Base-by-base conservation (phyloP, 2,797 vertebrate genomes). In the Ceyx erithaca region DNA sequence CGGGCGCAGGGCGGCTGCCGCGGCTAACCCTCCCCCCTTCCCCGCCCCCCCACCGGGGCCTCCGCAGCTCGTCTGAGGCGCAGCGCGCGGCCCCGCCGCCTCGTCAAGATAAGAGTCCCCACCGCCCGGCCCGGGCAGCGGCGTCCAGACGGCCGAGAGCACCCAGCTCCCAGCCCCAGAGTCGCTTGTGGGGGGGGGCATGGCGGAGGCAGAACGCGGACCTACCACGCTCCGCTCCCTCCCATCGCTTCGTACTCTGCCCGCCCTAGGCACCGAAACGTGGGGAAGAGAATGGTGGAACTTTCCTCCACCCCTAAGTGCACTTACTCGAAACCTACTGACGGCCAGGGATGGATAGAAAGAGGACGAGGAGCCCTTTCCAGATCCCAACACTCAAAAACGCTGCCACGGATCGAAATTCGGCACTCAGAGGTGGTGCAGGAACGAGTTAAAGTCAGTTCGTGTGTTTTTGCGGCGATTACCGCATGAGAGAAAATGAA, bases 91-190 rank as follows among this genome's bases (percentile, higher is more conserved):
- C 69, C 79, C 72, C 82, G 94, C 92, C 66, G 30, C 79, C 89
- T 63, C 96, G 97, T 97, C 97, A 98, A 90, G 96, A 95, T 98
- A 98, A 98, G 93, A 98, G 97, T 96, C 97, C 14, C 64, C 20
- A n/a, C 33, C 21, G 15, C 14, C 57, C 33, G 22, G 33, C 33
- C 57, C 30, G 20, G 40, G 6, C 28, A 21, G 20, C 40, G 41
- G 41, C 59, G 52, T 13, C 26, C 33, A 18, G 57, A 37, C 16
- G 20, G 40, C 41, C 12, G 31, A 25, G 30, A 14, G n/a, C 30
- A 31, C 11, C n/a, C 41, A 31, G 41, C 62, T 31, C 14, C 41
- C 43, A 16, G 41, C 43, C 43, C 22, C 41, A 9, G 19, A n/a
- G 9, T 19, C 19, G 26, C 37, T 28, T 21, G 14, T 18, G 18